Percentiles rank a stretch among this genome's conserved stretches.
Evolutionary conservation across 2,888 invertebrate species (phyloP).

Genomic region (Drosophila affinis): DNA sequence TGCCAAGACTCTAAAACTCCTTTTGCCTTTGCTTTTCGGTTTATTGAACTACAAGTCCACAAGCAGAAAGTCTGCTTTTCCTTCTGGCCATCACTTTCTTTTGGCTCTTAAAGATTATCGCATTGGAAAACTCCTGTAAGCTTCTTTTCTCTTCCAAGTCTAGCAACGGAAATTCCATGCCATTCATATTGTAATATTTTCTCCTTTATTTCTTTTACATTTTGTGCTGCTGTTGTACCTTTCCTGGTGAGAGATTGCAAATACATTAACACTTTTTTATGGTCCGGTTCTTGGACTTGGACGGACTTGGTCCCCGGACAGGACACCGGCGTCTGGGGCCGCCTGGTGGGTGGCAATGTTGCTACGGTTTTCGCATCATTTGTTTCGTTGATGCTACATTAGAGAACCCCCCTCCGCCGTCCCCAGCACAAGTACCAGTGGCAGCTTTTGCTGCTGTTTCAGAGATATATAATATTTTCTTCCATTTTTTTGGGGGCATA

Average conservation of each 20-base stretch:
- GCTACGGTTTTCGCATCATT: constrained; percentile 74
- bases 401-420: neutral
- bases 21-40: constrained; percentile 1
- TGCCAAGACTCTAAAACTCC: neutral
- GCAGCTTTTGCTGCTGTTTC: constrained; percentile 11
- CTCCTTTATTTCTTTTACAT: constrained; percentile 3
- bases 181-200: constrained; percentile 8
- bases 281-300: constrained; percentile 33
- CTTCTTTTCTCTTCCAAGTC: neutral
- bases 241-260: constrained; percentile 47
- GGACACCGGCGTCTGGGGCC: constrained; percentile 44
- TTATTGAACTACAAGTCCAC: constrained; percentile 6
- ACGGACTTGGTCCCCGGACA: constrained; percentile 3
- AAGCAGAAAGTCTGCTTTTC: neutral
- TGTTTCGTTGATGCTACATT: constrained; percentile 54
- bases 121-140: neutral
- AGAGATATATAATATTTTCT: neutral
- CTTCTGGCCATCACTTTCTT: neutral
- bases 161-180: constrained; percentile 27
- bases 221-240: constrained; percentile 20
- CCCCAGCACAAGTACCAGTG: constrained; percentile 19
- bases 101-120: constrained; percentile 23
- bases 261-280: constrained; percentile 73
- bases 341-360: constrained; percentile 60
- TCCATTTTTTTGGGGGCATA: constrained; percentile 65